Base-by-base conservation (phyloP, 1,140 invertebrate genomes). In the Episyrphus balteatus region DNA sequence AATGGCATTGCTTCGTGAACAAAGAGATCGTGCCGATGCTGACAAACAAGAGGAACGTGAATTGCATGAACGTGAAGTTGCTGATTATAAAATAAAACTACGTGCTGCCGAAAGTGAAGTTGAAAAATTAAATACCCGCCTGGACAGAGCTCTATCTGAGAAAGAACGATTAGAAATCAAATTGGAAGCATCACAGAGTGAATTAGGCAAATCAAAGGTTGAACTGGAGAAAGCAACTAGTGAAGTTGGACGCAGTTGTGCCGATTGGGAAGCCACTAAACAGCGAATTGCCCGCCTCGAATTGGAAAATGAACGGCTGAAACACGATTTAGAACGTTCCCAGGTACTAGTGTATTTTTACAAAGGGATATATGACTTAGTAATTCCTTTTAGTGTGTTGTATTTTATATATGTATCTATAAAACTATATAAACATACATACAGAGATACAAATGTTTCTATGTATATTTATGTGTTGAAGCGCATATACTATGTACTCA, bases 11-110 rank as follows among this genome's bases (percentile, higher is more conserved):
- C 72, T 95, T 48, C 72, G 73, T 54, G 92, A 96, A 59, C 89
- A 95, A 66, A 76, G 93, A 60, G 93, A 98, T 63, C 75, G 91
- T 50, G 88, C 90, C n/a, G 94, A 98, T 73, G 86, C 92, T 55
- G 95, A 99, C 64, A 89, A 92, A 60, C 84, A 90, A 56, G 93
- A 98, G 70, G 94, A 98, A 64, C 76, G 92, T 48, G 92, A 96
- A 61, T 72, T 94, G 1, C 92, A 95, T 62, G 89, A 95, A 62
- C 78, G 92, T 52, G 89, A 93, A 71, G 80, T 95, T 51, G 89
- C 91, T 40, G 92, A 98, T 63, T 91, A 93, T 55, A 97, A 95
- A 71, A 85, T 92, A 78, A 93, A 94, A 70, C 75, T 94, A 18
- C 90, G 95, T 51, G 79, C 84, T 3, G 68, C 93, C 31, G 89